A percentile compares a stretch with the other conserved stretches of the same genome.
These are phyloP conservation scores for Erpetoichthys calabaricus DNA, from an alignment of 2,797 vertebrate species.

Conservation along the genomic window DNA sequence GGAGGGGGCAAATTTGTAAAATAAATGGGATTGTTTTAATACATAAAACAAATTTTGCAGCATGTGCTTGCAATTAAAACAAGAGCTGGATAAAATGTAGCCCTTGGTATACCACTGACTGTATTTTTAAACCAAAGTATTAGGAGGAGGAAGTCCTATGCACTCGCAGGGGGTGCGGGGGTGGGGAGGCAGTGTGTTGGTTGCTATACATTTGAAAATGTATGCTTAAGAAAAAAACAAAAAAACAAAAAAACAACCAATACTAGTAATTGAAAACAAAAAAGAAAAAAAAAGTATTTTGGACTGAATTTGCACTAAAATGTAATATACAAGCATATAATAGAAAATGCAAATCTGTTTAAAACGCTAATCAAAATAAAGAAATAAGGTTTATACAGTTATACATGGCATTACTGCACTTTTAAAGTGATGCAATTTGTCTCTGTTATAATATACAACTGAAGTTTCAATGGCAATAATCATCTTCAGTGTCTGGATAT, in stretches of 20 bases:
- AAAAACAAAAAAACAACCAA: not conserved
- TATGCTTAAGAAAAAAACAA: constrained; percentile 35
- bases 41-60: constrained; percentile 60
- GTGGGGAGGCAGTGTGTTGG: constrained; percentile 10
- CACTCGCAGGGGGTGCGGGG: constrained; percentile 40
- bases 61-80: constrained; percentile 81
- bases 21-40: constrained; percentile 55
- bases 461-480: constrained; percentile 87
- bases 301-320: constrained; percentile 87
- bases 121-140: constrained; percentile 78
- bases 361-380: constrained; percentile 57
- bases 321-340: constrained; percentile 73
- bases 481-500: constrained; percentile 84
- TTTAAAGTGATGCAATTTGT: constrained; percentile 66
- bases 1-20: constrained; percentile 59
- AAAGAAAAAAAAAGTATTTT: constrained; percentile 49
- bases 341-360: constrained; percentile 58
- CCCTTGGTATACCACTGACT: constrained; percentile 68
- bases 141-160: constrained; percentile 53
- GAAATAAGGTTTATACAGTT: constrained; percentile 48
- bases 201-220: constrained; percentile 62
- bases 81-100: constrained; percentile 71
- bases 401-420: constrained; percentile 67
- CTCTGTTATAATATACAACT: constrained; percentile 71
- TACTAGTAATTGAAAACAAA: constrained; percentile 24